Evolutionary conservation across 64 coral and sea anemone genomes (phyloP).

Genomic region (Hydrozoanthus tunicans): DNA sequence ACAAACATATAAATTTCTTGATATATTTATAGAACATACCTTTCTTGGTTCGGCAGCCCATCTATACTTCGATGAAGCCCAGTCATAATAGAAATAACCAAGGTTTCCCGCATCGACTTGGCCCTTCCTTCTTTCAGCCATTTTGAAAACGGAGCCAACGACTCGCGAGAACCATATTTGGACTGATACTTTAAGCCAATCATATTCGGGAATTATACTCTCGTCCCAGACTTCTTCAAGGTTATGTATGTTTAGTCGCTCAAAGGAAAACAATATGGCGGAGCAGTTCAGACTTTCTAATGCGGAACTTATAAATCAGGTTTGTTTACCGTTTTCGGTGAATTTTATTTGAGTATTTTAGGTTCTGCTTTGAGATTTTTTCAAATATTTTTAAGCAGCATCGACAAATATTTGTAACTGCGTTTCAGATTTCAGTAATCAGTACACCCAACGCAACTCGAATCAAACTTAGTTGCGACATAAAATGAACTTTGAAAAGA

Average conservation of each 20-base stretch:
- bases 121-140: constrained; percentile 79
- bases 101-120: constrained; percentile 49
- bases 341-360: not conserved
- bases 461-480: too few species aligned
- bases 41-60: constrained; percentile 65
- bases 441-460: not conserved
- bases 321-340: constrained; percentile 43
- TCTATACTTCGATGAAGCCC: constrained; percentile 84
- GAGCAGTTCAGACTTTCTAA: constrained; percentile 61
- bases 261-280: constrained; percentile 38
- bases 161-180: constrained; percentile 31
- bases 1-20: not conserved
- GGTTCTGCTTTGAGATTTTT: not conserved
- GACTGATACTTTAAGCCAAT: constrained; percentile 4
- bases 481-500: too few species aligned
- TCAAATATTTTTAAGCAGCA: not conserved
- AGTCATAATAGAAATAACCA: constrained; percentile 86
- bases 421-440: not conserved
- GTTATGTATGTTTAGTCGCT: not conserved
- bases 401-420: constrained; percentile 19
- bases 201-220: not conserved
- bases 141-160: constrained; percentile 76
- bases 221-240: constrained; percentile 13
- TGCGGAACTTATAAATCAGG: constrained; percentile 76
- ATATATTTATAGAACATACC: not conserved